Conservation (phyloP, 2,113 vertebrate species). For the Zapus hudsonius region DNA sequence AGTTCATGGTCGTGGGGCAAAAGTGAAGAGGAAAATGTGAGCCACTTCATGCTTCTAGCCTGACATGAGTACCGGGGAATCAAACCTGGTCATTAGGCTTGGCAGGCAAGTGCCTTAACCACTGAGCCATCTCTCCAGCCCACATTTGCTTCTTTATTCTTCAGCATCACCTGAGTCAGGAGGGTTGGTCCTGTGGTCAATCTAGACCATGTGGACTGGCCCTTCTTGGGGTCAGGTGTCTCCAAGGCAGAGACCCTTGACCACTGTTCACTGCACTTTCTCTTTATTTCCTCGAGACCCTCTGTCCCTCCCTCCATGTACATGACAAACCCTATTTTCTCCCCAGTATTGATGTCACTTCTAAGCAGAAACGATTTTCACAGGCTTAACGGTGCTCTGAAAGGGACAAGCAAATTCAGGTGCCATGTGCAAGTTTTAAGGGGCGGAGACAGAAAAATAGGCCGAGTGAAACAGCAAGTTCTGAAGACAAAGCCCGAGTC, state of each 20-base stretch:
- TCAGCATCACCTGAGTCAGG: background rate
- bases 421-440: accelerated
- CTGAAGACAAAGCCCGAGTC: background rate
- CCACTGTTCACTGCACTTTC: accelerated
- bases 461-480: background rate
- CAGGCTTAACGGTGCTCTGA: slow-evolving; percentile 28
- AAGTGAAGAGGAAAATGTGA: background rate
- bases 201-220: accelerated
- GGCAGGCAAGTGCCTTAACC: too few relatives aligned
- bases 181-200: background rate
- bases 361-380: slow-evolving; percentile 16
- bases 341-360: slow-evolving; percentile 11
- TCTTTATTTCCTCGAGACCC: background rate
- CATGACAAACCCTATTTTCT: background rate
- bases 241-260: accelerated
- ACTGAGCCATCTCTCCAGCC: background rate
- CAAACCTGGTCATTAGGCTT: too few relatives aligned
- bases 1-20: background rate
- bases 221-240: background rate
- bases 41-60: too few relatives aligned
- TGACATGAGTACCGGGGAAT: too few relatives aligned
- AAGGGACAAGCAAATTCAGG: slow-evolving; percentile 27
- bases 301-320: too few relatives aligned
- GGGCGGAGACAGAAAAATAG: background rate
- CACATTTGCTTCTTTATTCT: slow-evolving; percentile 21